Evolutionary conservation across 1,140 invertebrate genomes (phyloP), one percentile per base, ranked within the genome.

Genomic region (Drosophila pallidifrons): DNA sequence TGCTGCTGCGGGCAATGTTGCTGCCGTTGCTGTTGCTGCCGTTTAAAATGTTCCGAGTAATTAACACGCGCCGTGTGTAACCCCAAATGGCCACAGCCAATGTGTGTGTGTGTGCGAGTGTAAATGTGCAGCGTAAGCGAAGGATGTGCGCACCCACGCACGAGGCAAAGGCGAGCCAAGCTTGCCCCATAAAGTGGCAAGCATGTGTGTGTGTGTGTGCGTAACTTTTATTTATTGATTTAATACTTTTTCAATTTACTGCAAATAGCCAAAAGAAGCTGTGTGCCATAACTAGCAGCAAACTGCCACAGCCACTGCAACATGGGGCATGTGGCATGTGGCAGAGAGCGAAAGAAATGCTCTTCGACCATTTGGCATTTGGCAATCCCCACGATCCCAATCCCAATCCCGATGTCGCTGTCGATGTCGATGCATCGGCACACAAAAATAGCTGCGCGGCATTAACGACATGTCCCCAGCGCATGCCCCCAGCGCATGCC

Each of bases 241-340:
- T 87, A 87, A 87, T 87, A 87, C 82, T 87, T 87, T 87, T 87
- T 88, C 82, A 87, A 87, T 87, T 87, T 87, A 87, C 82, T 87
- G 82, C 85, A 87, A 87, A 87, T 88, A 86, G 82, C 83, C 79
- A 77, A 86, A 85, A 57, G 81, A 81, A 82, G 83, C 77, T 81
- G 32, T 67, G 65, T 69, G 82, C 69, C 72, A 83, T 82, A 86
- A 85, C 81, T 81, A 82, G 82, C 79, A 52, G 35, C 66, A 20
- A 41, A 20, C 35, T 20, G 45, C 54, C 32, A 30, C 54, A 15
- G 38, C 30, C 3, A 43, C 38, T 45, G 57, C 41, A 38, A 30
- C 46, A 28, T 35, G 43, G 30, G 16, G 76, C 43, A 13, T 25
- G 20, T 25, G 38, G 41, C 28, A 38, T 5, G 20, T 5, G 64